phyloP scores from a whole-genome alignment of 2,888 invertebrate genomes.

The Cetonia aurata region DNA sequence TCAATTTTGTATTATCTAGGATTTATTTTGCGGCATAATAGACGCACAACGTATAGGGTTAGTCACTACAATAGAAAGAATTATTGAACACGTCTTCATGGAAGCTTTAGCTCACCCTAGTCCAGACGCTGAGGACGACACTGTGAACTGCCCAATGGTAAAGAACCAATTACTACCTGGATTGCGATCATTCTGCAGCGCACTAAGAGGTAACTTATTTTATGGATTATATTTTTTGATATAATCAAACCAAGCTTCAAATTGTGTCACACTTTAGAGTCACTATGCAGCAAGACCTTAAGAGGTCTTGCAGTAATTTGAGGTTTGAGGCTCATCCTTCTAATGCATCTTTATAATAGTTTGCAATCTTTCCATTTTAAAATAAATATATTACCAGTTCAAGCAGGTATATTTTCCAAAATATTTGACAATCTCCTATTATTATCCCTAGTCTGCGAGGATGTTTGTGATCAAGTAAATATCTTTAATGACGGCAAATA shows the following conservation, averaged over 20 bases:
- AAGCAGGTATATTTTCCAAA: neutral
- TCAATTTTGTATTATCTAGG: conserved; percentile 55
- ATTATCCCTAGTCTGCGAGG: conserved; percentile 79
- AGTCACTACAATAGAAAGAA: conserved; percentile 88
- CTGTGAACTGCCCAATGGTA: conserved; percentile 82
- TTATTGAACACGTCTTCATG: conserved; percentile 91
- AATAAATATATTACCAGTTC: no score
- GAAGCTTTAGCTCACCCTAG: conserved; percentile 88
- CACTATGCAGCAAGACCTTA: no score
- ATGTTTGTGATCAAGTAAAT: conserved; percentile 83
- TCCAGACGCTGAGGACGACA: conserved; percentile 84
- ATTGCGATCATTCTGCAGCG: conserved; percentile 88
- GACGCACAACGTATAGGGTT: conserved; percentile 84
- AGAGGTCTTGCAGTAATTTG: no score
- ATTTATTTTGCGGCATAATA: conserved; percentile 81
- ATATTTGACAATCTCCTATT: conserved; percentile 13
- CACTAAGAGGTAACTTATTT: conserved; percentile 77
- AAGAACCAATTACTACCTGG: conserved; percentile 87
- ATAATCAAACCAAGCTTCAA: no score
- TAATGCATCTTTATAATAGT: no score
- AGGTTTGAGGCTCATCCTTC: no score
- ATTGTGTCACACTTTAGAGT: no score
- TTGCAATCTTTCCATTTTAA: neutral
- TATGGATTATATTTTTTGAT: conserved; percentile 9
- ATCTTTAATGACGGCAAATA: conserved; percentile 81